Evolutionary conservation across 1,140 invertebrate species (phyloP).

Genomic region (Magallana ariakensis): DNA sequence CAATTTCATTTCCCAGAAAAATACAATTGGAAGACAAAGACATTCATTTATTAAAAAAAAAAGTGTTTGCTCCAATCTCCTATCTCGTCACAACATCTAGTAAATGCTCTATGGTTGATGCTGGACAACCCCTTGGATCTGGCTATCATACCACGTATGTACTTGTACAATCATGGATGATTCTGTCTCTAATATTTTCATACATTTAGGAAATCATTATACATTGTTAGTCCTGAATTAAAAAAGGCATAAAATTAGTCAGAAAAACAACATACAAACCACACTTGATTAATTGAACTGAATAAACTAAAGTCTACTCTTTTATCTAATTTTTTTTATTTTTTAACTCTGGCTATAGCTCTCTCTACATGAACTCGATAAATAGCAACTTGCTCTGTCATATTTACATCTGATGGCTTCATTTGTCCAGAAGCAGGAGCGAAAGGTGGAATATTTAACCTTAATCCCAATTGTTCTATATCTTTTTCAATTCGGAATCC

Average conservation of each 20-base stretch:
- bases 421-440: slow-evolving; percentile 45
- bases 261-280: slow-evolving; percentile 44
- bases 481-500: slow-evolving; percentile 4
- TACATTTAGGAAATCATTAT: no score
- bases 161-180: no score
- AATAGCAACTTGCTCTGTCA: slow-evolving; percentile 55
- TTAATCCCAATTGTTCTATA: neutral
- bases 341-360: slow-evolving; percentile 47
- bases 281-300: slow-evolving; percentile 55
- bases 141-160: no score
- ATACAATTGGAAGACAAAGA: no score
- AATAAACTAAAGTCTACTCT: slow-evolving; percentile 47
- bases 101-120: no score
- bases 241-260: slow-evolving; percentile 1
- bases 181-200: no score
- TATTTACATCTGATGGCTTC: slow-evolving; percentile 47
- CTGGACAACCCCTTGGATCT: no score
- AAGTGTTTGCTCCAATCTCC: no score
- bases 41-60: no score
- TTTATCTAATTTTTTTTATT: slow-evolving; percentile 50
- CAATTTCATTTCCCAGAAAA: no score
- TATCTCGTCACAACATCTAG: no score
- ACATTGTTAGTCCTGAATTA: no score
- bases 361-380: slow-evolving; percentile 57
- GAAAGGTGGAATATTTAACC: neutral